These are phyloP conservation scores for Tyria jacobaeae DNA, from an alignment of 2,888 invertebrate species.

Conservation along the genomic window DNA sequence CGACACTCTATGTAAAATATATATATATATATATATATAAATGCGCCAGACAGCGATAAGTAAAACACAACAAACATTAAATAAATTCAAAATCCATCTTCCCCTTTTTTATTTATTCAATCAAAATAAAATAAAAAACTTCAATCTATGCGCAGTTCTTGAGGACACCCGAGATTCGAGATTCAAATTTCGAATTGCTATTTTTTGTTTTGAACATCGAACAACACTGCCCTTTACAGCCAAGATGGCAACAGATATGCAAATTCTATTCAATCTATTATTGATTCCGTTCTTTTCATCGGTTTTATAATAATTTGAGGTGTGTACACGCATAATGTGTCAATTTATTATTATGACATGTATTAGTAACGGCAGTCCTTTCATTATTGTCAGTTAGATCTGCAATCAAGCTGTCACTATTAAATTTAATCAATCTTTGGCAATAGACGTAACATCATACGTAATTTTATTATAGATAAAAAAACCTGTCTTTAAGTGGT, in stretches of 20 bases:
- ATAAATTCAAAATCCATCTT: conserved; percentile 6
- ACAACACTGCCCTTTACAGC: conserved; percentile 53
- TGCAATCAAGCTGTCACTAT: neutral
- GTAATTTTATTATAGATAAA: neutral
- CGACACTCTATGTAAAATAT: no score
- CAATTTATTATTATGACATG: conserved; percentile 30
- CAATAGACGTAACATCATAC: neutral
- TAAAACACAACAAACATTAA: conserved; percentile 6
- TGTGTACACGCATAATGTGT: conserved; percentile 64
- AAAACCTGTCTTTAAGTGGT: neutral
- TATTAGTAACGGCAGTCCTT: conserved; percentile 37
- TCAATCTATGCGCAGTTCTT: conserved; percentile 29
- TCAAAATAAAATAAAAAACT: conserved; percentile 18
- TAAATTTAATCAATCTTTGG: neutral
- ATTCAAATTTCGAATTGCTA: conserved; percentile 59
- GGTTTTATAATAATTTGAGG: conserved; percentile 38
- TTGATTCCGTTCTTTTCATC: conserved; percentile 64
- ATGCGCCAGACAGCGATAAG: neutral
- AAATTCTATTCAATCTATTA: conserved; percentile 61
- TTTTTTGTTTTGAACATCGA: conserved; percentile 45
- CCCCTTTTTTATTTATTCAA: conserved; percentile 1
- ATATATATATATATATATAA: no score
- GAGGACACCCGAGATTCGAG: conserved; percentile 51
- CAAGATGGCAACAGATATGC: conserved; percentile 66
- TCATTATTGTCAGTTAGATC: conserved; percentile 4